Conservation (phyloP, 2,888 invertebrate species). For the Incurvaria masculella region DNA sequence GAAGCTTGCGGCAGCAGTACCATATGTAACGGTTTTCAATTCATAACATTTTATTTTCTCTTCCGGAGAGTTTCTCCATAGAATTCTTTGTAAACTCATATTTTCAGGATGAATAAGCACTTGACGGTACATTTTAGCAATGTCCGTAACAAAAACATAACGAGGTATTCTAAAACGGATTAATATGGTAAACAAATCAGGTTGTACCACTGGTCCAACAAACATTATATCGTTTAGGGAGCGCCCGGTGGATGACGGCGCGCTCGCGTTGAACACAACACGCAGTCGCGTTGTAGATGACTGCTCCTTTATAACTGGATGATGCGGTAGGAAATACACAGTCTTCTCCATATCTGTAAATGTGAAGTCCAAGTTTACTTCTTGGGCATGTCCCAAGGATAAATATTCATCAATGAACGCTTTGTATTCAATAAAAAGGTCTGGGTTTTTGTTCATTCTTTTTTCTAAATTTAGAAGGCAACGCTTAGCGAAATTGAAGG, state of each 20-base stretch:
- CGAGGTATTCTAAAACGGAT: conserved; percentile 18
- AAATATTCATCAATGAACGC: conserved; percentile 60
- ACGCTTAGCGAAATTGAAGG: neutral
- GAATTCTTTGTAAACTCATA: conserved; percentile 16
- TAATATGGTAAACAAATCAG: conserved; percentile 19
- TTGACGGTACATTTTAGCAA: conserved; percentile 24
- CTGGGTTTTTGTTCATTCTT: neutral
- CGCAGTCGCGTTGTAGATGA: conserved; percentile 19
- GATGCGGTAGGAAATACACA: conserved; percentile 20
- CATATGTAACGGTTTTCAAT: conserved; percentile 16
- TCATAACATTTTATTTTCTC: conserved; percentile 11
- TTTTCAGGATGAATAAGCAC: conserved; percentile 17
- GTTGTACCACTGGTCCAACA: conserved; percentile 20
- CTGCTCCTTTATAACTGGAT: conserved; percentile 19
- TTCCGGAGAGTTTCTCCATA: conserved; percentile 15
- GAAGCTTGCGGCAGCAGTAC: conserved; percentile 17
- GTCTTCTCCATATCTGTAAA: conserved; percentile 7
- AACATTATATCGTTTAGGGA: conserved; percentile 19
- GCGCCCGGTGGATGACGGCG: conserved; percentile 13
- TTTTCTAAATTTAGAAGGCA: neutral
- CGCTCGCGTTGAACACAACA: conserved; percentile 20
- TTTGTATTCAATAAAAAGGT: neutral
- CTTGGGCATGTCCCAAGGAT: conserved; percentile 17
- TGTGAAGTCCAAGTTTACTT: neutral
- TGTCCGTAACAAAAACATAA: conserved; percentile 19